phyloP scores from a whole-genome alignment of 2,888 invertebrate species.

The Amphipoea oculea region DNA sequence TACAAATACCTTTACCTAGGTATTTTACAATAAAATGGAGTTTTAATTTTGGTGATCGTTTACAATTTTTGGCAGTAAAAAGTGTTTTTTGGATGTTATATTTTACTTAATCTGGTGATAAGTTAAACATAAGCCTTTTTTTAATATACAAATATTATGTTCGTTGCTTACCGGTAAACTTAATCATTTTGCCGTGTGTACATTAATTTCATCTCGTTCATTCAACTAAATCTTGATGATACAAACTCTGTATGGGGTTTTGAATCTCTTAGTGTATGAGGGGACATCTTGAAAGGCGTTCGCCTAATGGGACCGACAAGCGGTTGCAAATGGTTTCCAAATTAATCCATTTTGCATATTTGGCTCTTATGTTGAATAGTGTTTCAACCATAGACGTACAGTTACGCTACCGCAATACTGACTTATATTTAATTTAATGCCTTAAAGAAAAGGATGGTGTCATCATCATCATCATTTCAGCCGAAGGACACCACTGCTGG shows the following conservation, averaged over 20 bases:
- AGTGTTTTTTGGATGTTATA: too few relatives aligned
- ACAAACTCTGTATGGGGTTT: background rate
- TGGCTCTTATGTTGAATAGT: background rate
- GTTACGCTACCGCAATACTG: too few relatives aligned
- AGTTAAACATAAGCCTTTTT: too few relatives aligned
- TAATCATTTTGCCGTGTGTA: conserved; percentile 6
- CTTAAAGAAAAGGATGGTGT: too few relatives aligned
- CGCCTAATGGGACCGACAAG: conserved; percentile 7
- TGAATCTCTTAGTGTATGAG: background rate
- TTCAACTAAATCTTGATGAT: conserved; percentile 11
- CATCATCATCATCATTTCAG: too few relatives aligned
- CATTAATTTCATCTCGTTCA: background rate
- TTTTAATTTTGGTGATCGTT: too few relatives aligned
- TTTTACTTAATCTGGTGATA: too few relatives aligned
- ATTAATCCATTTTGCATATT: conserved; percentile 32
- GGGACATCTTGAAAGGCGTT: conserved; percentile 15
- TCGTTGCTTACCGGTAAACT: background rate
- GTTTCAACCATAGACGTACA: background rate
- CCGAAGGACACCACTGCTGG: too few relatives aligned
- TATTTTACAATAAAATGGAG: too few relatives aligned
- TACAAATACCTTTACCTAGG: too few relatives aligned
- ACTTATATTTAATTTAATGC: background rate
- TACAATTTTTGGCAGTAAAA: too few relatives aligned
- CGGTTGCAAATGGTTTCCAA: conserved; percentile 24
- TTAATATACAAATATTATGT: too few relatives aligned